Conservation (phyloP, 2,797 vertebrate species). For the Vipera ursinii region DNA sequence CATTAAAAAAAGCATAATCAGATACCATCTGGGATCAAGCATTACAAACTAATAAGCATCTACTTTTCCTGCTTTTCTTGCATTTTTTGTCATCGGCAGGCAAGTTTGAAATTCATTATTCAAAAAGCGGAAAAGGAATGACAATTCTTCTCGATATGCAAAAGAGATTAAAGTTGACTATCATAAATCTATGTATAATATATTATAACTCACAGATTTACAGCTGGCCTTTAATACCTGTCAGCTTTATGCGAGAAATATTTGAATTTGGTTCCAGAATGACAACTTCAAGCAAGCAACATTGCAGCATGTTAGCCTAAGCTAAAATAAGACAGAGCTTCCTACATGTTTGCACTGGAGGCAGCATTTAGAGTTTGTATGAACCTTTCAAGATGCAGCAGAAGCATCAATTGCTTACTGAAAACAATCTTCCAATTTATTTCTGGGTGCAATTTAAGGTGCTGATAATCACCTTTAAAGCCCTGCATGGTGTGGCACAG, state of each 20-base stretch:
- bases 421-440: not conserved
- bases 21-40: slow-evolving; percentile 45
- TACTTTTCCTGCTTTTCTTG: slow-evolving; percentile 21
- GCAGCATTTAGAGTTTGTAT: not conserved
- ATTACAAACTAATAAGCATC: slow-evolving; percentile 33
- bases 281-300: not conserved
- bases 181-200: not conserved
- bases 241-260: not conserved
- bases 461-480: no score
- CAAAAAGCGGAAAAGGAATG: slow-evolving; percentile 26
- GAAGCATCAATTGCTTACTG: not conserved
- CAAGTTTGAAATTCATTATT: slow-evolving; percentile 17
- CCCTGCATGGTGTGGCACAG: no score
- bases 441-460: not conserved
- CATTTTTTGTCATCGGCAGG: slow-evolving; percentile 32
- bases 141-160: not conserved
- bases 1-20: slow-evolving; percentile 40
- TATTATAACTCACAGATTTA: not conserved
- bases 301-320: not conserved
- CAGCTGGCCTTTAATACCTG: slow-evolving; percentile 36
- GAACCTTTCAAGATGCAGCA: not conserved
- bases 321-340: not conserved
- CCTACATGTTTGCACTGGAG: not conserved
- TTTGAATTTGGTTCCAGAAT: not conserved
- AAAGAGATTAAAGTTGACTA: not conserved